Conservation (phyloP, 2,113 vertebrate species). For the Piprites chloris region DNA sequence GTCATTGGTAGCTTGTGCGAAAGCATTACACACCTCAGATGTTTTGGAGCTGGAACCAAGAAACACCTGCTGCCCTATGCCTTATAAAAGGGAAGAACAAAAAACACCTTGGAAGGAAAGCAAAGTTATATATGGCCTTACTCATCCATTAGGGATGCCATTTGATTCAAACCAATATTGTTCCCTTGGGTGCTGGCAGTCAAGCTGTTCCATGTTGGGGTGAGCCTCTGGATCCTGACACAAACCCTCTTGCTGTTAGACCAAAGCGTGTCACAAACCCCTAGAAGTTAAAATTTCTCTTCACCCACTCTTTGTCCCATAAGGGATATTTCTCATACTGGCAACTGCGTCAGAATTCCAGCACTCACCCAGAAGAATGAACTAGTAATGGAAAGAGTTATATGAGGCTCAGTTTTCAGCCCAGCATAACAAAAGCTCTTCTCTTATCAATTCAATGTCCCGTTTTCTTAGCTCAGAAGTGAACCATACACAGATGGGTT, state of each 20-base stretch:
- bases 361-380: background rate
- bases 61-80: background rate
- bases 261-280: background rate
- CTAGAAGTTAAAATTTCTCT: background rate
- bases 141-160: background rate
- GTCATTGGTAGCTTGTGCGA: background rate
- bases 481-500: background rate
- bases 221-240: background rate
- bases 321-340: background rate
- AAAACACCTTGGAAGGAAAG: background rate
- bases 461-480: background rate
- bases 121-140: background rate
- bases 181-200: background rate
- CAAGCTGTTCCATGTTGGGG: background rate
- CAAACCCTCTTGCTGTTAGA: background rate
- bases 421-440: background rate
- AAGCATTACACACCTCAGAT: background rate
- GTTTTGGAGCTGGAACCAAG: background rate
- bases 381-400: background rate
- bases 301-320: background rate
- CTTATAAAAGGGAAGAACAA: background rate
- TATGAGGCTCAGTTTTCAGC: background rate
- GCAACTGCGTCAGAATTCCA: background rate
- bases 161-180: background rate
- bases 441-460: background rate